Evolutionary conservation across 2,113 vertebrate genomes (phyloP), one percentile per base, ranked within the genome.

Genomic region (Petaurus breviceps): DNA sequence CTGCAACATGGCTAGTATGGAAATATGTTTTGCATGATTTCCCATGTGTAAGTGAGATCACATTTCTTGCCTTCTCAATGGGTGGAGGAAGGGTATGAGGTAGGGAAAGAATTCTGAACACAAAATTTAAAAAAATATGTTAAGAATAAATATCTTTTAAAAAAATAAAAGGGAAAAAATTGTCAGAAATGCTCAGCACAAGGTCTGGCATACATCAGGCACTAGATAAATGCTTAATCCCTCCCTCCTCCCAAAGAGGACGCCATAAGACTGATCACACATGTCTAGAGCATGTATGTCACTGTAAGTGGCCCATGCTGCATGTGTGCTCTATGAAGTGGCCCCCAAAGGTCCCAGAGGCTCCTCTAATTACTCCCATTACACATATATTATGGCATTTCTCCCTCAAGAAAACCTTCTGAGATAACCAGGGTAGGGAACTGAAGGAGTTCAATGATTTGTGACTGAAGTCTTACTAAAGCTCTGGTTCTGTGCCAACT

Each of bases 371-470:
- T 12, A 12, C 28, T 61, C 31, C 31, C 57, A 61, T 54, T 90
- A 19, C 89, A 5, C 28, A 90, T 91, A 95, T 2, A 52, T 93
- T 92, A 94, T 77, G 8, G 47, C n/a, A 53, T 31, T 91, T 94
- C 77, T 52, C 9, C 7, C 0, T 93, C 91, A 90, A 53, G 19
- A n/a, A 94, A 94, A 90, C 90, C 2, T 2, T 51, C 68, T 19
- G 10, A 90, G 3, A 1, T 95, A 12, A 89, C 5, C 49, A 96
- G 90, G 95, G 46, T 2, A 93, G 25, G 61, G 2, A 93, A 61
- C 93, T 94, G 24, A 1, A 93, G 7, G 25, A 91, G 89, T 95
- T 37, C 61, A 54, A 53, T 25, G 47, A 95, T 91, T 61, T 92
- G 46, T 37, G 28, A 2, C 31, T 14, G 31, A 37, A 14, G 31